Evolutionary conservation across 2,888 invertebrate genomes (phyloP), one percentile per base, ranked within the genome.

Genomic region (Xestoiulus laeticollis): DNA sequence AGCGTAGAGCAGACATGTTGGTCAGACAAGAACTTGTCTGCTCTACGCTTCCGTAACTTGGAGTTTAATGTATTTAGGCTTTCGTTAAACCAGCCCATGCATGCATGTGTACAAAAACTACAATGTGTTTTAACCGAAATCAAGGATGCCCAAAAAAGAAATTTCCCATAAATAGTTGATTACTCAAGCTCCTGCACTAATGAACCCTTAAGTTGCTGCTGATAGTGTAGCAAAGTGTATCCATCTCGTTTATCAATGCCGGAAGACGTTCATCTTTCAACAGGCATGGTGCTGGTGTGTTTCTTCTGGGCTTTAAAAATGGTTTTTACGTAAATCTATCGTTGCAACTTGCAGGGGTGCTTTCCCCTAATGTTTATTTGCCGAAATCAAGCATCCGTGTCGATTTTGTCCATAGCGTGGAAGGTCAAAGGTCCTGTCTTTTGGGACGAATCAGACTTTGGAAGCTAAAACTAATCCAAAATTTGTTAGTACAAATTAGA

Each of bases 211-310:
- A 48, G 48, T 48, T 12, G 48, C n/a, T n/a, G n/a, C n/a, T 59
- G 53, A 59, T n/a, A n/a, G n/a, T n/a, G n/a, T n/a, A n/a, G n/a
- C n/a, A n/a, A n/a, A n/a, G 6, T 2, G 16, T 8, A 68, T 68
- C 68, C 68, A 22, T 26, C 43, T 8, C 26, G 5, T 4, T 26
- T 68, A 68, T 68, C 68, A 68, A 68, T 26, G 26, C 68, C 68
- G 68, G 68, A 68, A 68, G 68, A 26, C 22, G 68, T 68, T 68
- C 68, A 68, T 68, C 68, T 68, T 68, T 68, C 68, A 68, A 26
- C 68, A 26, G 26, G 4, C 68, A 8, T 68, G 68, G 22, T 26
- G 26, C 68, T 68, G 5, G 19, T 26, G 68, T 68, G 68, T 26
- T 26, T 68, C 26, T 68, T 68, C 68, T 19, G 22, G 68, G 16